Evolutionary conservation across 2,888 invertebrate genomes (phyloP), one percentile per base, ranked within the genome.

Genomic region (Ophion ventricosus): DNA sequence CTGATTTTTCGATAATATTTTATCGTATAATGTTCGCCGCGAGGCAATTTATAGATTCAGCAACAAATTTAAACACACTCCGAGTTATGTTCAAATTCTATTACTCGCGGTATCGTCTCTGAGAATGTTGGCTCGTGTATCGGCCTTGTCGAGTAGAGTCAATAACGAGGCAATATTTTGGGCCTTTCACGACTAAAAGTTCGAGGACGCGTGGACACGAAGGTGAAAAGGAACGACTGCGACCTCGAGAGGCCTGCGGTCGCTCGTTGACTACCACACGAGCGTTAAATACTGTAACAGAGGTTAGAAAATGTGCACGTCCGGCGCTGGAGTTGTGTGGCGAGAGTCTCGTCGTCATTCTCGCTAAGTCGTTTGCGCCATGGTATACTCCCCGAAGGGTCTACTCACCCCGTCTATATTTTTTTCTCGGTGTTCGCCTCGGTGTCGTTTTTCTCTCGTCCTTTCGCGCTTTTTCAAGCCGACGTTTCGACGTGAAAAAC

Each of bases 241-340:
- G 79, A 43, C 66, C 72, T 66, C 72, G 49, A 70, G 61, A 75
- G 54, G 25, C 69, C 70, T 82, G 82, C 72, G 82, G 82, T 77
- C 57, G 29, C 29, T 70, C 75, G 69, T 61, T 61, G 61, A 26
- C 43, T 26, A 17, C 10, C 57, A 61, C 63, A 26, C 20, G 49
- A 74, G 61, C 49, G 49, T 67, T 59, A 73, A 54, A 67, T 66
- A 25, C 40, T 54, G 67, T 20, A 49, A 74, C n/a, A 63, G 49
- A 81, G 7, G 61, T 64, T 81, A 73, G 72, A 78, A 78, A 82
- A 82, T 66, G 81, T 29, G n/a, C 70, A 20, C 29, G 11, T n/a
- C 29, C 70, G 11, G 23, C 35, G 25, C 11, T 20, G 49, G 67
- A 67, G 49, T 67, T 40, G 61, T 40, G 61, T 54, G 74, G 80